Conservation (phyloP, 2,888 invertebrate genomes). For the Carterocephalus palaemon region DNA sequence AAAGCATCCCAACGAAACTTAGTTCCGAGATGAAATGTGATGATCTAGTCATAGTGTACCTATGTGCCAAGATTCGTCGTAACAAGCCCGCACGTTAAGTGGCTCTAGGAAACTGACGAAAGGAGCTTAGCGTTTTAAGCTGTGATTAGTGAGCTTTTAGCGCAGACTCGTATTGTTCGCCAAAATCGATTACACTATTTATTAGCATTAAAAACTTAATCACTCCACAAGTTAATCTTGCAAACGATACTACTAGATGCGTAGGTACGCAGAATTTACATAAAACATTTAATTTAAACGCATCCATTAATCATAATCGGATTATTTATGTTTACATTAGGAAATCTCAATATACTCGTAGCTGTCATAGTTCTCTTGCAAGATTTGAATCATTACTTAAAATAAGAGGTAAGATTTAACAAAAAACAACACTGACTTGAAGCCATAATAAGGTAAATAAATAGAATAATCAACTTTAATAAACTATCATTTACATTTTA, state of each 20-base stretch:
- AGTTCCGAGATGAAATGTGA: no score
- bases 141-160: constrained; percentile 45
- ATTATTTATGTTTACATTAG: constrained; percentile 45
- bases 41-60: no score
- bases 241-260: constrained; percentile 55
- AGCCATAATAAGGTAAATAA: no score
- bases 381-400: no score
- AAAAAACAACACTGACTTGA: no score
- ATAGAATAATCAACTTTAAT: no score
- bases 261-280: constrained; percentile 68
- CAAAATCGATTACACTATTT: constrained; percentile 54
- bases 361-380: no score
- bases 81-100: constrained; percentile 31
- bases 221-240: constrained; percentile 46
- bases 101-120: constrained; percentile 37
- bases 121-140: constrained; percentile 43
- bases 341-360: constrained; percentile 15
- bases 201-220: constrained; percentile 64
- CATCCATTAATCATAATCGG: constrained; percentile 56
- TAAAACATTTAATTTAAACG: constrained; percentile 61
- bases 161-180: constrained; percentile 42
- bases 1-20: no score
- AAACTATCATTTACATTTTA: no score
- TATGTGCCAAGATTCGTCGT: no score
- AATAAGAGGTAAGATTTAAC: no score